Percentiles rank a stretch among this genome's conserved stretches.
Conservation (phyloP, 2,888 invertebrate species). For the Clostera curtula region DNA sequence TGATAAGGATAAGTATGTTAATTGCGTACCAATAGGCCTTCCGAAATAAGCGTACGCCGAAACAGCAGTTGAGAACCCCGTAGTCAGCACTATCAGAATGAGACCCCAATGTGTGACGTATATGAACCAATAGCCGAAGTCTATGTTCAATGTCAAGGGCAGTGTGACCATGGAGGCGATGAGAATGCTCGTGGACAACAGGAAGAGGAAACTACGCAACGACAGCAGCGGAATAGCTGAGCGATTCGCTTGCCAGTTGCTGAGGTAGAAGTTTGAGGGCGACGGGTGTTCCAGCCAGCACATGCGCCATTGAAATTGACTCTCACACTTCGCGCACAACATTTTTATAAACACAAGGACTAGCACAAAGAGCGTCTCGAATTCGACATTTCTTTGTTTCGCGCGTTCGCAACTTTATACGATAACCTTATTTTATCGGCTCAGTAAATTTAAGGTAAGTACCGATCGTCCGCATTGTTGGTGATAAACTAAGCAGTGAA, state of each 20-base stretch:
- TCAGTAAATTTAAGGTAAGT: constrained; percentile 14
- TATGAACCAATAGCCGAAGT: constrained; percentile 55
- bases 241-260: constrained; percentile 47
- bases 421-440: constrained; percentile 26
- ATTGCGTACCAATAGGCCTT: constrained; percentile 47
- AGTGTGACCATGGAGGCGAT: constrained; percentile 28
- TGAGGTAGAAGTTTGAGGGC: constrained; percentile 50
- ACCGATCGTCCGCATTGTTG: constrained; percentile 30
- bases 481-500: constrained; percentile 34
- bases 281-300: constrained; percentile 38
- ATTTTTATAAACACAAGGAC: constrained; percentile 18
- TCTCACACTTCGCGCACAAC: constrained; percentile 27
- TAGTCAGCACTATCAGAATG: constrained; percentile 39
- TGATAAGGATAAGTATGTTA: no score
- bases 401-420: constrained; percentile 8
- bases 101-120: constrained; percentile 66
- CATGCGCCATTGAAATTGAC: constrained; percentile 38
- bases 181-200: constrained; percentile 38
- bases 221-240: constrained; percentile 38
- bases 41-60: constrained; percentile 42
- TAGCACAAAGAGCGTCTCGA: constrained; percentile 13
- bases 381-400: constrained; percentile 17
- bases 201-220: constrained; percentile 40
- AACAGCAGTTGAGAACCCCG: constrained; percentile 40
- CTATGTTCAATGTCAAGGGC: constrained; percentile 30